A percentile compares a stretch with the other conserved stretches of the same genome.
Evolutionary conservation across 2,888 invertebrate genomes (phyloP).

Genomic region (Metacarcinus magister): DNA sequence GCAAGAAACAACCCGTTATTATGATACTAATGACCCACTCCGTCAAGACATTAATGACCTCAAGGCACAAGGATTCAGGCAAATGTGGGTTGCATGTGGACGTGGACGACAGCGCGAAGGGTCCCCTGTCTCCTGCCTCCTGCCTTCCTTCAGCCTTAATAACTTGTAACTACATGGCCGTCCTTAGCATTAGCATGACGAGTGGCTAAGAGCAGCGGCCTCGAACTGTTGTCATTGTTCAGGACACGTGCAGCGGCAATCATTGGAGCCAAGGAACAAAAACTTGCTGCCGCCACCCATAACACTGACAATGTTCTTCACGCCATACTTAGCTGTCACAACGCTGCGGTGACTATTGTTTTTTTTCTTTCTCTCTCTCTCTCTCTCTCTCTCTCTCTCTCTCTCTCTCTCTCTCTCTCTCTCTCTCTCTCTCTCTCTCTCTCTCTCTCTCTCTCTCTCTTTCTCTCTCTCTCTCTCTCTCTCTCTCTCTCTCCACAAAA

Average conservation of each 20-base stretch:
- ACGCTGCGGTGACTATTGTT: not conserved
- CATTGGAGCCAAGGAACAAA: not conserved
- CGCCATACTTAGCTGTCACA: not conserved
- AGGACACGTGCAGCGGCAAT: not conserved
- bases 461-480: not conserved
- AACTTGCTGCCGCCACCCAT: not conserved
- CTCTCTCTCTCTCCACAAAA: not conserved
- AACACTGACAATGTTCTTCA: not conserved
- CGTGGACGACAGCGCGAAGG: not conserved
- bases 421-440: not conserved
- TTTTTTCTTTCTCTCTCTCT: not conserved
- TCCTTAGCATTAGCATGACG: slow-evolving; percentile 6
- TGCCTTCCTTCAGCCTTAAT: not conserved
- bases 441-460: not conserved
- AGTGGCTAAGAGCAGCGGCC: not conserved
- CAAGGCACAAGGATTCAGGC: slow-evolving; percentile 30
- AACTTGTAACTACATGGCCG: slow-evolving; percentile 51
- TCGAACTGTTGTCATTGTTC: not conserved
- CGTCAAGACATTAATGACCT: slow-evolving; percentile 56
- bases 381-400: not conserved
- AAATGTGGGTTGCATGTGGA: not conserved
- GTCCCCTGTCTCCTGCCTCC: not conserved
- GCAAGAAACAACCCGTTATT: slow-evolving; percentile 50
- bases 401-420: slow-evolving; percentile 10
- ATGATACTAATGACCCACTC: slow-evolving; percentile 46